These are phyloP conservation scores for Drosophila trichaetosa DNA, from an alignment of 2,888 invertebrate species.

Conservation along the genomic window DNA sequence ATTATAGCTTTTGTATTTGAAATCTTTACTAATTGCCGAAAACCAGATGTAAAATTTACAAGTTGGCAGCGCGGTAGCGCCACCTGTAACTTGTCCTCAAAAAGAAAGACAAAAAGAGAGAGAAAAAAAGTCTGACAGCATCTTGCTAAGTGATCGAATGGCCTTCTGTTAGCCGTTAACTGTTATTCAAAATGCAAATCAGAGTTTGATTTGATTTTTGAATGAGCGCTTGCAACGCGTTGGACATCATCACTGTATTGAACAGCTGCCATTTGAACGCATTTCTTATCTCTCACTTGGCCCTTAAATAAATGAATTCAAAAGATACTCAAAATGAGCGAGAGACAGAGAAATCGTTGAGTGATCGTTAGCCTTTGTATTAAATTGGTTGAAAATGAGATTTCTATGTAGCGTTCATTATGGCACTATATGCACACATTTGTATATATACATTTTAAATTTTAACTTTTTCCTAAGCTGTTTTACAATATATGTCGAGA, in stretches of 20 bases:
- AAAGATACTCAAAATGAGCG: constrained; percentile 7
- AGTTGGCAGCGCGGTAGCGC: constrained; percentile 26
- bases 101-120: neutral
- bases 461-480: neutral
- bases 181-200: constrained; percentile 42
- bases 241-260: constrained; percentile 18
- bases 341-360: constrained; percentile 3
- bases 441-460: neutral
- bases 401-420: neutral
- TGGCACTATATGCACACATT: neutral
- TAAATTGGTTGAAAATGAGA: neutral
- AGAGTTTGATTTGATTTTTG: neutral
- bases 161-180: constrained; percentile 28
- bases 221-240: neutral
- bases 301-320: constrained; percentile 29
- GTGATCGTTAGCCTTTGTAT: constrained; percentile 28
- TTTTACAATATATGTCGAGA: neutral
- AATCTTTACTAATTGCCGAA: neutral
- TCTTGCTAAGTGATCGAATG: constrained; percentile 30
- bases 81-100: constrained; percentile 31
- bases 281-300: constrained; percentile 21
- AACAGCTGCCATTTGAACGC: constrained; percentile 26
- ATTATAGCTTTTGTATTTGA: neutral
- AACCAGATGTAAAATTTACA: neutral
- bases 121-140: constrained; percentile 1